Evolutionary conservation across 2,888 invertebrate genomes (phyloP), one percentile per base, ranked within the genome.

Genomic region (Philereme transversata): DNA sequence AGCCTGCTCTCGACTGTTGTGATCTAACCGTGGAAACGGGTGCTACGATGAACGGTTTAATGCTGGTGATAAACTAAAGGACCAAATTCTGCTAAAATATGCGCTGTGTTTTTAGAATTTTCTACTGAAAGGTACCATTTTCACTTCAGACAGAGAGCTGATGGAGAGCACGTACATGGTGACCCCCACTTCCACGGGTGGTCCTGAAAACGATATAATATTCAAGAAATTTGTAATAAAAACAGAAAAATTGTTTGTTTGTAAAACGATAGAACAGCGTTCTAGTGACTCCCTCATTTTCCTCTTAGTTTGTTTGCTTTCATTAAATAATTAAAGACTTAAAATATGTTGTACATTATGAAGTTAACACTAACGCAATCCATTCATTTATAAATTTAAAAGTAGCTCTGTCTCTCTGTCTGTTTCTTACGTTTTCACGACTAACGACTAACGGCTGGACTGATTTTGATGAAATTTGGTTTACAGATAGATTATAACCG

Each of bases 131-230:
- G 80, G 83, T 90, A 91, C 92, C 92, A 96, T 96, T 94, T 96
- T 95, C 86, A 96, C 96, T 95, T 97, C 97, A 88, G 96, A 96
- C 84, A 97, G 95, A 84, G 96, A 96, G 93, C 96, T 96, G 94
- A 96, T 97, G 92, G 95, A 95, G 90, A 96, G 95, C 92, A 96
- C 96, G 94, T 96, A 96, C 94, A 96, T 96, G 90, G 96, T 96
- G 88, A 96, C 96, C 86, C 96, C 96, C 86, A 96, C 96, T 91
- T 95, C 96, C 87, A 96, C 96, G 79, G 96, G 96, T 87, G 95
- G 94, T 93, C 95, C 96, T 96, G 94, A 93, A 95, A 95, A 88
- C 79, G 86, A 89, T 79, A 90, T 74, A 88, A 86, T 75, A 85
- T 76, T 87, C 78, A 84, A 77, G 76, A 80, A 49, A 52, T 45